Evolutionary conservation across 1,140 invertebrate species (phyloP), one percentile per base, ranked within the genome.

Genomic region (Ceratosolen fusciceps): DNA sequence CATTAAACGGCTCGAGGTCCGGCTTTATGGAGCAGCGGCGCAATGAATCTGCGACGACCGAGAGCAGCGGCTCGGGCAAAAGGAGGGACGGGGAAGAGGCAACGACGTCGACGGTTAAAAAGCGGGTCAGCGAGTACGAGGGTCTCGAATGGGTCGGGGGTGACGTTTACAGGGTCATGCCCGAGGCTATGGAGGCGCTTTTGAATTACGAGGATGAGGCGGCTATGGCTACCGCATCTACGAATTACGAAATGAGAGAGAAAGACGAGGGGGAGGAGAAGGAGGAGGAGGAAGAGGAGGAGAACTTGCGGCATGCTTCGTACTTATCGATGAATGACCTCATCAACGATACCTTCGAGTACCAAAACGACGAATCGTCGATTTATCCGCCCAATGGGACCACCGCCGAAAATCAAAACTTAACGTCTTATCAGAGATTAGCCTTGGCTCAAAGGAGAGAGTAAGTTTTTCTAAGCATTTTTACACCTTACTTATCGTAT

Each of bases 81-180:
- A 56, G 37, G 19, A 49, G 21, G 37, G n/a, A 26, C 0, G 54
- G 29, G 21, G 39, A 58, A 37, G 29, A 73, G 16, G 24, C 70
- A 26, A 5, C 58, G 2, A 47, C 0, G 29, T 75, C 77, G 0
- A 77, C 72, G 0, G 81, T 80, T 4, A 37, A 82, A 16, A 85
- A 83, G 52, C 85, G 77, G 29, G 76, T 85, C 67, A 82, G 78
- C 62, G 82, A 85, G 49, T 90, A 88, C 81, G 87, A 90, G 52
- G 90, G 89, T 1, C 75, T 90, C 5, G 88, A 90, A 54, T 90
- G 88, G 89, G 83, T 90, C 16, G 85, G 86, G 16, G 88, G 88
- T 26, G 89, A 90, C 31, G 87, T 90, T 72, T 90, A 90, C 73
- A 84, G 87, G 37, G 89, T 90, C 29, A 86, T 89, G 60, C 89